Evolutionary conservation across 2,797 vertebrate genomes (phyloP).

Genomic region (Muraenolepis orangiensis): DNA sequence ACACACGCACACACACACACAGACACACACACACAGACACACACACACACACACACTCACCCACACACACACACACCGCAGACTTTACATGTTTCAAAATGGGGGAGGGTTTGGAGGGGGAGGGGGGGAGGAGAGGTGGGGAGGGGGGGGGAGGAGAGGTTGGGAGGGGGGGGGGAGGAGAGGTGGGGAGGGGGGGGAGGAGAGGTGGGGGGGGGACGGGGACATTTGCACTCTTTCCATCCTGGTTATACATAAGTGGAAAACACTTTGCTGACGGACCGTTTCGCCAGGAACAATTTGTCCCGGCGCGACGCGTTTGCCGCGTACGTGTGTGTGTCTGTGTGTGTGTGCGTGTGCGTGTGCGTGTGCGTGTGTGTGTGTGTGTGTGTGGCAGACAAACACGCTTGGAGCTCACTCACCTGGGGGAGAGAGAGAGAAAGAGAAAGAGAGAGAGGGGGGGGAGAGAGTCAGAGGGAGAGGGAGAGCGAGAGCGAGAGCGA

Average conservation of each 20-base stretch:
- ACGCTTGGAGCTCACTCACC: neutral
- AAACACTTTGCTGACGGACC: neutral
- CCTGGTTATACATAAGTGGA: constrained; percentile 1
- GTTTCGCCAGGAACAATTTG: neutral
- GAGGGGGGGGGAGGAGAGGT: no score
- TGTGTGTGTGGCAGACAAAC: neutral
- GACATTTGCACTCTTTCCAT: neutral
- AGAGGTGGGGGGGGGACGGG: no score
- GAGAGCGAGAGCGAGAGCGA: no score
- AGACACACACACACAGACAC: no score
- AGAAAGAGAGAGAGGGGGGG: neutral
- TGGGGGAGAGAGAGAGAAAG: neutral
- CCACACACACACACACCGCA: no score
- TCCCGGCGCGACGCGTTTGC: neutral
- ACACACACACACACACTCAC: no score
- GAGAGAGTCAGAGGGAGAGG: no score
- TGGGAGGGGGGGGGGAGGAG: no score
- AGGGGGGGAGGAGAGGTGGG: no score
- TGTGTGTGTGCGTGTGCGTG: neutral
- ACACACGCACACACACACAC: no score
- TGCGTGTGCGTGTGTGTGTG: neutral
- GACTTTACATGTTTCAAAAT: neutral
- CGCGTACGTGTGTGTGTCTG: neutral
- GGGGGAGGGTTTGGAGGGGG: no score
- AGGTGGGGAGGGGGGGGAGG: no score